phyloP scores from a whole-genome alignment of 2,888 invertebrate species.

The Rhorus exstirpatorius region DNA sequence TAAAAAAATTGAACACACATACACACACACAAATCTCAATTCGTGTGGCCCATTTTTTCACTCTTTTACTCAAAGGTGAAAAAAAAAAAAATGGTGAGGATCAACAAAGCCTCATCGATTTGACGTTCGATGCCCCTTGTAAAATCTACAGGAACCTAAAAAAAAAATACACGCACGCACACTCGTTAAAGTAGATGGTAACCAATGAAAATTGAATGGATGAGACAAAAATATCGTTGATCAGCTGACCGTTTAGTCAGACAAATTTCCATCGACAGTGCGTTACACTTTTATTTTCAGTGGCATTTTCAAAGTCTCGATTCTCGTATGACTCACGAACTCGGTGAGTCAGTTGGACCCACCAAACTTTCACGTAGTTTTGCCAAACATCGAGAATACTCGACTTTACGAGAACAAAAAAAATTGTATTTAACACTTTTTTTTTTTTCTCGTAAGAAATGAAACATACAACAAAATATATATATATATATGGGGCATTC shows the following conservation, averaged over 20 bases:
- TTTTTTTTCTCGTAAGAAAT: slow-evolving; percentile 11
- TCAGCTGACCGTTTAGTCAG: background rate
- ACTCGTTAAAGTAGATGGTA: background rate
- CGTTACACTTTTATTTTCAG: background rate
- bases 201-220: background rate
- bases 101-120: too few relatives aligned
- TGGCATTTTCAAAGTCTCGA: background rate
- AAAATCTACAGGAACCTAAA: background rate
- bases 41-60: too few relatives aligned
- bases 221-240: slow-evolving; percentile 4
- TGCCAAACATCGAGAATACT: background rate
- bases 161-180: background rate
- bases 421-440: slow-evolving; percentile 18
- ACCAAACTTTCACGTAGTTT: slow-evolving; percentile 25
- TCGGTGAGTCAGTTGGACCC: background rate
- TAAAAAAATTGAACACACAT: too few relatives aligned
- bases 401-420: slow-evolving; percentile 3
- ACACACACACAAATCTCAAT: too few relatives aligned
- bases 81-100: too few relatives aligned
- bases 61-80: too few relatives aligned
- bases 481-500: background rate
- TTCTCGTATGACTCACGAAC: slow-evolving; percentile 3
- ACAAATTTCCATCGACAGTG: background rate
- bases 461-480: slow-evolving; percentile 45
- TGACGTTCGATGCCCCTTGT: too few relatives aligned